phyloP scores from a whole-genome alignment of 2,888 invertebrate species.

The Trichogramma evanescens region DNA sequence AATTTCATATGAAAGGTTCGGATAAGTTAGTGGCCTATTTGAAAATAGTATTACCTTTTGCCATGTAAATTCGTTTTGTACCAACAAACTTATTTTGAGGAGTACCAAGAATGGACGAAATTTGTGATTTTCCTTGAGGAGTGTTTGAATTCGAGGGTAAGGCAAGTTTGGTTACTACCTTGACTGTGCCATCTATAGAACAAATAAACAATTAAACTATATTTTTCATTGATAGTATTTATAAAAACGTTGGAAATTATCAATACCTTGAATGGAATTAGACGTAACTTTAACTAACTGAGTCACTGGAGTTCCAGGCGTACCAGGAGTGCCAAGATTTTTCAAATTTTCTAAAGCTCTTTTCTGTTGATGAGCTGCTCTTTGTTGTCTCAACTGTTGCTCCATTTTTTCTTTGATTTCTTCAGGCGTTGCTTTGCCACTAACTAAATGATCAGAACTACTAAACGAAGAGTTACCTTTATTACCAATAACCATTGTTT shows the following conservation, averaged over 20 bases:
- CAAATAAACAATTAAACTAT: neutral
- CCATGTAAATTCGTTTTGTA: slow-evolving; percentile 65
- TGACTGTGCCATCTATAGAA: slow-evolving; percentile 54
- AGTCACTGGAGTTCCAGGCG: slow-evolving; percentile 41
- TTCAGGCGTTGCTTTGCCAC: slow-evolving; percentile 59
- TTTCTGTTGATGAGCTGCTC: slow-evolving; percentile 85
- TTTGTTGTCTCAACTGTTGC: slow-evolving; percentile 78
- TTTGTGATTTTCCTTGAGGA: slow-evolving; percentile 56
- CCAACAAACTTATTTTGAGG: slow-evolving; percentile 62
- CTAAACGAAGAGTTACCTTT: slow-evolving; percentile 28
- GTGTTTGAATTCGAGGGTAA: slow-evolving; percentile 53
- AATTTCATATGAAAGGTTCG: slow-evolving; percentile 6
- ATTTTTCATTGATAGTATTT: neutral
- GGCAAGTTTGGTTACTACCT: slow-evolving; percentile 61
- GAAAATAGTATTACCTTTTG: slow-evolving; percentile 52
- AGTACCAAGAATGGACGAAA: slow-evolving; percentile 61
- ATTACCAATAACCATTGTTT: slow-evolving; percentile 52
- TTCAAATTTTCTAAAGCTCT: slow-evolving; percentile 58
- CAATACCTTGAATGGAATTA: slow-evolving; percentile 53
- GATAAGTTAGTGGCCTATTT: neutral
- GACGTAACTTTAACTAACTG: slow-evolving; percentile 53
- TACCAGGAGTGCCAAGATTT: slow-evolving; percentile 38
- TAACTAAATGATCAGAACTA: slow-evolving; percentile 43
- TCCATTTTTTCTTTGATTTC: slow-evolving; percentile 88
- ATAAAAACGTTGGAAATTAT: neutral